Conservation (phyloP, 2,888 invertebrate genomes). For the Tanaodytes sp. region DNA sequence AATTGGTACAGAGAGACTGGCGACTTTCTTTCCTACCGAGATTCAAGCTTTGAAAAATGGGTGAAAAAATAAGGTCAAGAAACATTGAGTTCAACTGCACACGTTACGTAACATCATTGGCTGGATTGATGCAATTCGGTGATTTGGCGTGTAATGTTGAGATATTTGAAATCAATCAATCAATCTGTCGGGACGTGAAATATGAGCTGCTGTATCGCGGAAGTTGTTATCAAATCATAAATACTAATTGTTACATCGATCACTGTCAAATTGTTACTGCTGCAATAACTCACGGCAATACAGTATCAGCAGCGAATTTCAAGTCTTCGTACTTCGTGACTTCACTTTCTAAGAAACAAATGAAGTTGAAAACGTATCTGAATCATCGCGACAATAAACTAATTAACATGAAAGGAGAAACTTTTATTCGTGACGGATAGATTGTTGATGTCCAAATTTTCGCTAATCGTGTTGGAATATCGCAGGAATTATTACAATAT, state of each 20-base stretch:
- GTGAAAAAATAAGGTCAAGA: not conserved
- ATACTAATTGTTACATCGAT: slow-evolving; percentile 40
- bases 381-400: slow-evolving; percentile 9
- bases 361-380: slow-evolving; percentile 24
- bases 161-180: slow-evolving; percentile 19
- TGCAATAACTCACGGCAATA: slow-evolving; percentile 29
- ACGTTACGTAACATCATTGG: slow-evolving; percentile 5
- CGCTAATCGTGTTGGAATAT: too few relatives aligned
- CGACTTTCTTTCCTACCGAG: slow-evolving; percentile 67
- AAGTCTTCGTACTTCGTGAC: slow-evolving; percentile 20
- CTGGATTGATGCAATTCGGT: not conserved
- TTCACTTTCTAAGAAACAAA: slow-evolving; percentile 32
- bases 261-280: slow-evolving; percentile 39
- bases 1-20: slow-evolving; percentile 75
- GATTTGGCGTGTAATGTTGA: not conserved
- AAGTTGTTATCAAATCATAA: slow-evolving; percentile 23
- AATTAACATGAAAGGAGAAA: too few relatives aligned
- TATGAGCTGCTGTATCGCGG: slow-evolving; percentile 12
- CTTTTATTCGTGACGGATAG: too few relatives aligned
- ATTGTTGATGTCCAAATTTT: too few relatives aligned
- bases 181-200: slow-evolving; percentile 9
- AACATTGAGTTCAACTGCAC: not conserved
- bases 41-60: slow-evolving; percentile 60
- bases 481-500: too few relatives aligned
- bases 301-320: slow-evolving; percentile 6